These are phyloP conservation scores for Caenorhabditis tropicalis DNA, from an alignment of 1,140 invertebrate genomes.

Conservation along the genomic window DNA sequence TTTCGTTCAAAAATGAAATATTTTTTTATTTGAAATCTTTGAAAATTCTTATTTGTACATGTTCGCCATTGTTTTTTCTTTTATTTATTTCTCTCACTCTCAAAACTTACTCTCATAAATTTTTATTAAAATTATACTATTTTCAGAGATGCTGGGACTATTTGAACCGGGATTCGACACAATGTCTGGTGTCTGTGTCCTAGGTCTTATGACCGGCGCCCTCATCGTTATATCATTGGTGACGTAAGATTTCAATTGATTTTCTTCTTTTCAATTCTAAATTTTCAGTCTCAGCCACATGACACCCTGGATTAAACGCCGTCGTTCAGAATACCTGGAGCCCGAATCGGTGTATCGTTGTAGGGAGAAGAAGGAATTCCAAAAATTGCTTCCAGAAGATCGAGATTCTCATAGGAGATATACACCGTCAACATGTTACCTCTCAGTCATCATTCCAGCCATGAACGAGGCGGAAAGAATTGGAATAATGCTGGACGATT, in stretches of 20 bases:
- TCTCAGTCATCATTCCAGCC: conserved; percentile 67
- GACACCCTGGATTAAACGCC: not conserved
- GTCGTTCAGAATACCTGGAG: not conserved
- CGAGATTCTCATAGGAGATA: not conserved
- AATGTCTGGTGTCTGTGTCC: not conserved
- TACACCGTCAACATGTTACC: conserved; percentile 51
- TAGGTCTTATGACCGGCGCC: not conserved
- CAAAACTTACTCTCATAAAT: too few relatives aligned
- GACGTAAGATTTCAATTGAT: not conserved
- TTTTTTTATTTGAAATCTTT: too few relatives aligned
- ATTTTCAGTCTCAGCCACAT: not conserved
- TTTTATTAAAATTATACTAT: too few relatives aligned
- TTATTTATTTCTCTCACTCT: too few relatives aligned
- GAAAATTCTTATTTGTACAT: too few relatives aligned
- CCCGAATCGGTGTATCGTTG: not conserved
- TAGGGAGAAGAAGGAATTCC: not conserved
- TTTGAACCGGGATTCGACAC: not conserved
- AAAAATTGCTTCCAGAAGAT: not conserved
- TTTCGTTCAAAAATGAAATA: too few relatives aligned
- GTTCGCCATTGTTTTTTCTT: too few relatives aligned
- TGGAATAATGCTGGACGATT: conserved; percentile 64
- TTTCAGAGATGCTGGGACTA: not conserved
- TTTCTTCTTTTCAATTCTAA: not conserved
- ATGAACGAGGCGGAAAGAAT: conserved; percentile 69
- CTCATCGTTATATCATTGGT: not conserved